Evolutionary conservation across 2,113 vertebrate species (phyloP), one percentile per base, ranked within the genome.

Genomic region (Gallinago jamesoni): DNA sequence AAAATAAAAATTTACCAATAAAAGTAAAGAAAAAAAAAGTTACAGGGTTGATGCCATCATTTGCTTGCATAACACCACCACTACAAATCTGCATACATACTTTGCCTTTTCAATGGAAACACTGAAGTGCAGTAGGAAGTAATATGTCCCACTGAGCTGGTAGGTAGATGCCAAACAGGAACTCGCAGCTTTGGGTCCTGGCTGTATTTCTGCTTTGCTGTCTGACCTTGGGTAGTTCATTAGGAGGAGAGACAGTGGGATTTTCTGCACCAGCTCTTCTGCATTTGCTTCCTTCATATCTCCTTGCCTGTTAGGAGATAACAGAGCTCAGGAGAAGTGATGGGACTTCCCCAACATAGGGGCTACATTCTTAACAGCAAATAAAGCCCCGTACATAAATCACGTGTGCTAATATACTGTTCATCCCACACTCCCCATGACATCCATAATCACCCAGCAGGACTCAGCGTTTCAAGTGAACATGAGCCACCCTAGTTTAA

Each of bases 361-460:
- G 18, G 8, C 23, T 73, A 15, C 19, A 15, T 72, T 92, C 62
- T 68, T 69, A 64, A 81, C 90, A n/a, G 77, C 75, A 93, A 88
- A 92, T 55, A 57, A 87, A 79, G 33, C 25, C 35, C 15, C 10
- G 20, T 35, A 50, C 83, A 92, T 84, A 87, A 68, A 94, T 94
- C 72, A 94, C 25, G 5, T 86, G 39, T 33, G 39, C 41, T 93
- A 89, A 90, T 69, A 47, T 50, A 74, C 70, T 84, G 41, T 81
- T 92, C 75, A 83, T 95, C 69, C 72, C 84, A 88, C 81, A 50
- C 76, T 63, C 43, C 35, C 73, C 43, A 56, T 87, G 84, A 85
- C 73, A 84, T 89, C 52, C 41, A 92, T 93, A 95, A 97, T 93
- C 92, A 89, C 96, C 86, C 91, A 83, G 90, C 80, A 90, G 91